phyloP scores from a whole-genome alignment of 2,888 invertebrate genomes.

The Azorinus chamasolen region DNA sequence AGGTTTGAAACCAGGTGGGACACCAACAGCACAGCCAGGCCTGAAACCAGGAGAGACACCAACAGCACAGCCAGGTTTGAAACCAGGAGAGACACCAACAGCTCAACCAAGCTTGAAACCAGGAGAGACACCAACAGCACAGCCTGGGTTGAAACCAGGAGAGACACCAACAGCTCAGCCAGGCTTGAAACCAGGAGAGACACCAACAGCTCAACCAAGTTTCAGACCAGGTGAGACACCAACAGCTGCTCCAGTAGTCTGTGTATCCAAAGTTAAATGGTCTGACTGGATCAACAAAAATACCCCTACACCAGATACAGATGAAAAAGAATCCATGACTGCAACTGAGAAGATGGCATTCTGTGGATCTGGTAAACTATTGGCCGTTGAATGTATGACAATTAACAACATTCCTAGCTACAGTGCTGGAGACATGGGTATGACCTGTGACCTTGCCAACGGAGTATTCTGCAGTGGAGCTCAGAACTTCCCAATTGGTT shows the following conservation, averaged over 20 bases:
- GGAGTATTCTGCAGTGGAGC: constrained; percentile 88
- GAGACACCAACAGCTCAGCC: constrained; percentile 30
- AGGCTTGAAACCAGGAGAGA: constrained; percentile 10
- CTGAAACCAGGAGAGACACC: constrained; percentile 40
- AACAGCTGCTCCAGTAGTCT: constrained; percentile 47
- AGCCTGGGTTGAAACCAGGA: constrained; percentile 29
- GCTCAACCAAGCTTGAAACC: constrained; percentile 30
- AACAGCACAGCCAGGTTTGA: constrained; percentile 49
- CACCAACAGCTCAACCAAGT: constrained; percentile 16
- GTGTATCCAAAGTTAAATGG: constrained; percentile 37
- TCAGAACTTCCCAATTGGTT: constrained; percentile 69
- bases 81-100: constrained; percentile 48
- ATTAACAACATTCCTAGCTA: constrained; percentile 66
- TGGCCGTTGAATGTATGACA: constrained; percentile 77
- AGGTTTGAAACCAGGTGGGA: constrained; percentile 14
- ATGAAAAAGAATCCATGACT: constrained; percentile 68
- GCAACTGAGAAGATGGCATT: constrained; percentile 61
- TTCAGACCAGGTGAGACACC: constrained; percentile 20
- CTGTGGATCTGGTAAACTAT: constrained; percentile 73
- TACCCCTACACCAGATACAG: constrained; percentile 28
- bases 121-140: constrained; percentile 47
- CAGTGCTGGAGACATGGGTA: constrained; percentile 71
- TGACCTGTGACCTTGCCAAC: constrained; percentile 72
- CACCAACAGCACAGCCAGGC: constrained; percentile 44
- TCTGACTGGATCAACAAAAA: constrained; percentile 56